Percentiles rank a stretch among this genome's conserved stretches.
These are phyloP conservation scores for Hippasteria phrygiana DNA, from an alignment of 53 echinoderm and acorn worm genomes.

Conservation along the genomic window DNA sequence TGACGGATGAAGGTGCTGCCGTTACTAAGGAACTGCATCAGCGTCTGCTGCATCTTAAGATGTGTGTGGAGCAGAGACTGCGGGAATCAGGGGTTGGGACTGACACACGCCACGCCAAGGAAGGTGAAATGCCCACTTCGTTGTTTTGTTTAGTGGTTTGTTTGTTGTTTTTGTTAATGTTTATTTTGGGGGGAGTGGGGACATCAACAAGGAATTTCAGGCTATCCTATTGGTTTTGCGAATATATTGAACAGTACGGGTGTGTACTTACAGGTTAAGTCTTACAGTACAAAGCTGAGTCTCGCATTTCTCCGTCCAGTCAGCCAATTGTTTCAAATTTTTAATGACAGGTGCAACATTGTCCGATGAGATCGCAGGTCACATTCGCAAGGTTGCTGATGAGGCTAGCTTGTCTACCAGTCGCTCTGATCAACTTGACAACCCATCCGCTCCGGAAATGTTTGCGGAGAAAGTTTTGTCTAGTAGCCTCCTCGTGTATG, in stretches of 20 bases:
- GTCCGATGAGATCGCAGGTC: constrained; percentile 13
- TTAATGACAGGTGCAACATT: constrained; percentile 6
- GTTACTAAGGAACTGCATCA: constrained; percentile 18
- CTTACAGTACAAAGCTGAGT: background rate
- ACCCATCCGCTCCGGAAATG: constrained; percentile 44
- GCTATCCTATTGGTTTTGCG: too few species aligned
- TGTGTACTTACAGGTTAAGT: background rate
- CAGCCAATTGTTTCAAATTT: background rate
- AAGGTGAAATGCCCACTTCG: constrained; percentile 4
- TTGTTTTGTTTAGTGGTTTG: too few species aligned
- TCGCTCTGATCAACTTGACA: background rate
- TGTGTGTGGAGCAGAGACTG: constrained; percentile 24
- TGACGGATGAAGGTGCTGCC: background rate
- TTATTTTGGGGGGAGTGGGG: too few species aligned
- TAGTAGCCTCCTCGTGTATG: constrained; percentile 68
- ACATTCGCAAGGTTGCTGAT: background rate
- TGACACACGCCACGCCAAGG: background rate
- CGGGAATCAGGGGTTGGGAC: background rate
- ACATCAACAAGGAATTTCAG: too few species aligned
- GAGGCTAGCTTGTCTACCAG: constrained; percentile 22
- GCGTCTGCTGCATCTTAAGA: constrained; percentile 11
- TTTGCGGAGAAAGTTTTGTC: constrained; percentile 65
- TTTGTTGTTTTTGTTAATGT: too few species aligned
- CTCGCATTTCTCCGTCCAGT: background rate
- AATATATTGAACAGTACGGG: too few species aligned